Evolutionary conservation across 2,888 invertebrate species (phyloP).

Genomic region (Trichopria drosophilae): DNA sequence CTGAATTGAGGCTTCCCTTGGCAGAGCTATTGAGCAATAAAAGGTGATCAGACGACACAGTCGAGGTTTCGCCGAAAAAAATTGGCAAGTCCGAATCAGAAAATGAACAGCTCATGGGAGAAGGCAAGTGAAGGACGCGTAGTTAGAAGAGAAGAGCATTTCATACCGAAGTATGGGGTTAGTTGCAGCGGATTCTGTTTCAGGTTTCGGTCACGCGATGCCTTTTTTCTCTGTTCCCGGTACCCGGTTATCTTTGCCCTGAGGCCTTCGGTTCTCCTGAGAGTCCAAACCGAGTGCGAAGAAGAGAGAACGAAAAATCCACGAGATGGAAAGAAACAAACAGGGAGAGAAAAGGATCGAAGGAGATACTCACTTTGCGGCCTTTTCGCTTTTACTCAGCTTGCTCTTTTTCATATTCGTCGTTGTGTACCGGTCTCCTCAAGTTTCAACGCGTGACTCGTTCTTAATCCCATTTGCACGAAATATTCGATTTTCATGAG

Average conservation of each 20-base stretch:
- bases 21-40: too few relatives aligned
- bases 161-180: constrained; percentile 44
- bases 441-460: too few relatives aligned
- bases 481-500: too few relatives aligned
- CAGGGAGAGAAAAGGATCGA: too few relatives aligned
- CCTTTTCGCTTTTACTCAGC: constrained; percentile 14
- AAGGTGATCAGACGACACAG: too few relatives aligned
- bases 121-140: constrained; percentile 28
- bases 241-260: constrained; percentile 56
- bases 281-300: too few relatives aligned
- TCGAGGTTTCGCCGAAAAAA: constrained; percentile 3
- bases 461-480: too few relatives aligned
- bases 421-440: too few relatives aligned
- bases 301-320: too few relatives aligned
- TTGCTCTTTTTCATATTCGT: too few relatives aligned
- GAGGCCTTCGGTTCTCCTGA: constrained; percentile 40
- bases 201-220: constrained; percentile 57
- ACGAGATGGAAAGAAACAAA: too few relatives aligned
- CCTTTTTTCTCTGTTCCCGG: constrained; percentile 58
- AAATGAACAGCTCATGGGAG: constrained; percentile 20
- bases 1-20: too few relatives aligned
- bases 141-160: constrained; percentile 41
- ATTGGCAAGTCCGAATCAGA: constrained; percentile 18
- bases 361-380: constrained; percentile 27
- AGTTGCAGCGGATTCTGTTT: constrained; percentile 49